Conservation (phyloP, 1,140 invertebrate genomes). For the Heliconius eleuchia region DNA sequence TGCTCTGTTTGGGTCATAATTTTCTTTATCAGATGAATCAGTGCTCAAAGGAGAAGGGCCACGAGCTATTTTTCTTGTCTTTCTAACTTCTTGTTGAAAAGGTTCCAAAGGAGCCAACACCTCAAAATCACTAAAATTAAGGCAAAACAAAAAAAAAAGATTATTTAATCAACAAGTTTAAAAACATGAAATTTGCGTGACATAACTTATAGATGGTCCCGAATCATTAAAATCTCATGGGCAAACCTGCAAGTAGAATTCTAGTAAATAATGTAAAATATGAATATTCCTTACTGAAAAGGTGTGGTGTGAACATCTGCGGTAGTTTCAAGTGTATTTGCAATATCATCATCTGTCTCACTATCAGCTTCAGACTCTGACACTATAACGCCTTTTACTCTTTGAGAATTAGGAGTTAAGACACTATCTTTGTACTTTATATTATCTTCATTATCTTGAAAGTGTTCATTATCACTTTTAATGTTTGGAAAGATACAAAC, state of each 20-base stretch:
- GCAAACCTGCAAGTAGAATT: too few species aligned
- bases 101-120: conserved; percentile 48
- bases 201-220: too few species aligned
- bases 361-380: conserved; percentile 62
- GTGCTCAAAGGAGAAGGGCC: conserved; percentile 59
- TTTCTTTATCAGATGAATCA: conserved; percentile 75
- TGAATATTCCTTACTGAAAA: conserved; percentile 27
- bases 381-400: conserved; percentile 48
- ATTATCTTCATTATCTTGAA: not conserved
- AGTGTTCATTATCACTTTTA: not conserved
- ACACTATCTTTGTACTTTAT: not conserved
- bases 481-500: not conserved
- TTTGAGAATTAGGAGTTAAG: not conserved
- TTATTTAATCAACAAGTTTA: too few species aligned
- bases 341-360: conserved; percentile 36
- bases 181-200: too few species aligned
- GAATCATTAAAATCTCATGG: too few species aligned
- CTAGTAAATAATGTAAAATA: not conserved
- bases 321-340: conserved; percentile 44
- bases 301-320: conserved; percentile 59
- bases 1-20: conserved; percentile 66
- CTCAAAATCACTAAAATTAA: conserved; percentile 53
- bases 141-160: not conserved
- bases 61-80: conserved; percentile 39
- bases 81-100: conserved; percentile 42